Evolutionary conservation across 2,888 invertebrate genomes (phyloP).

Genomic region (Caenorhabditis doughertyi): DNA sequence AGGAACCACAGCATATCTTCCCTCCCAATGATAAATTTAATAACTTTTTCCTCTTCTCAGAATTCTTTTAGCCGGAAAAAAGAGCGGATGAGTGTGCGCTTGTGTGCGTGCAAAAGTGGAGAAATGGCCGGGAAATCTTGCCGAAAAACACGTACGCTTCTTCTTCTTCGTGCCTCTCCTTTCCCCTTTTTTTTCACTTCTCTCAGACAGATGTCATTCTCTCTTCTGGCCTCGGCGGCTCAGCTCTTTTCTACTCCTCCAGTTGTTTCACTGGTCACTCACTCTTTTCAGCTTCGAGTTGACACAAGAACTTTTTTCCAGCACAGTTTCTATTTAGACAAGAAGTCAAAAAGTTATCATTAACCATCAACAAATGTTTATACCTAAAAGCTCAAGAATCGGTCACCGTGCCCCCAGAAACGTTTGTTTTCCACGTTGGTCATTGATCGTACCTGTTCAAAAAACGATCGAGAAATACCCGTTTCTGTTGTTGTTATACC

Average conservation of each 20-base stretch:
- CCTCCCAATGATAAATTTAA: conserved; percentile 18
- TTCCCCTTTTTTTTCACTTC: not conserved
- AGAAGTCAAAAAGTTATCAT: no score
- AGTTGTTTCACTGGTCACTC: conserved; percentile 30
- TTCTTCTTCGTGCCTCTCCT: conserved; percentile 16
- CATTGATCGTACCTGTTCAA: conserved; percentile 36
- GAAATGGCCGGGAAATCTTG: conserved; percentile 25
- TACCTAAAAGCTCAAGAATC: conserved; percentile 20
- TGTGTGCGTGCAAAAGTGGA: conserved; percentile 50
- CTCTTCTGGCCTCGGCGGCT: not conserved
- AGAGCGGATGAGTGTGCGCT: conserved; percentile 5
- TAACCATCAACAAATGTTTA: no score
- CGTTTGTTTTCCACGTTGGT: conserved; percentile 8
- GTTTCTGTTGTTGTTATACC: conserved; percentile 26
- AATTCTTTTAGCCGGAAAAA: not conserved
- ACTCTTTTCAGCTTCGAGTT: no score
- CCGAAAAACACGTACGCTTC: conserved; percentile 55
- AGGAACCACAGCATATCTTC: not conserved
- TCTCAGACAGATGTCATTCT: conserved; percentile 14
- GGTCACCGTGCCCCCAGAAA: not conserved
- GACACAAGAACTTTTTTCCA: no score
- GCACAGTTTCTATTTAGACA: no score
- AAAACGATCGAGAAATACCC: conserved; percentile 46
- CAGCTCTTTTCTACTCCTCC: not conserved
- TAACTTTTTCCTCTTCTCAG: not conserved